phyloP scores from a whole-genome alignment of 2,888 invertebrate species.

The Meta bourneti region DNA sequence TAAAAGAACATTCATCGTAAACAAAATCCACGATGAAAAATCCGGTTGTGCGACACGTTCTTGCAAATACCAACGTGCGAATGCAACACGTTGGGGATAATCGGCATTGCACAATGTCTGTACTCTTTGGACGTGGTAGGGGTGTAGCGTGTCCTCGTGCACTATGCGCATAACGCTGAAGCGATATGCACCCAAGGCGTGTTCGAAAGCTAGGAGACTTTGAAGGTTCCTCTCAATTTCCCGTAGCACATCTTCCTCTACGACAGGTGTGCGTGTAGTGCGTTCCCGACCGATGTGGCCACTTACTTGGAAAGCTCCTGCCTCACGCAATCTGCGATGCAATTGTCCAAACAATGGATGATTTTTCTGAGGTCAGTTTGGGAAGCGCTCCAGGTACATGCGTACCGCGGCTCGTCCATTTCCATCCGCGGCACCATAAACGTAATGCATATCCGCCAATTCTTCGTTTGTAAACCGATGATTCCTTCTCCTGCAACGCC shows the following conservation, averaged over 20 bases:
- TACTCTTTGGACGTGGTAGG: conserved; percentile 47
- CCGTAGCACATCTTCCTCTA: background rate
- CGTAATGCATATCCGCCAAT: too few relatives aligned
- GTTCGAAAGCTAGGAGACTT: conserved; percentile 34
- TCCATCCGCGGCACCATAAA: conserved; percentile 1
- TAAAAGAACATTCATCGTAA: conserved; percentile 9
- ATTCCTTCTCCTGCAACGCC: too few relatives aligned
- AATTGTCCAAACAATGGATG: too few relatives aligned
- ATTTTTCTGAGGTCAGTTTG: conserved; percentile 37
- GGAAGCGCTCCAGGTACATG: conserved; percentile 11
- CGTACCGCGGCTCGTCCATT: conserved; percentile 20
- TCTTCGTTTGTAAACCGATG: too few relatives aligned
- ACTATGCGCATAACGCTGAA: conserved; percentile 36
- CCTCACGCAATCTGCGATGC: too few relatives aligned
- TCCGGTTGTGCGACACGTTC: too few relatives aligned
- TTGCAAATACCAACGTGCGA: conserved; percentile 21
- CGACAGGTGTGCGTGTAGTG: too few relatives aligned
- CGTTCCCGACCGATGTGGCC: too few relatives aligned
- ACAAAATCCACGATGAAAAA: conserved; percentile 25
- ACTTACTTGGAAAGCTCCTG: too few relatives aligned
- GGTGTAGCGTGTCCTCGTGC: conserved; percentile 19
- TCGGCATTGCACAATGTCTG: conserved; percentile 16
- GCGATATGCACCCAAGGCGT: conserved; percentile 6
- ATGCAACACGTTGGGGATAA: conserved; percentile 34
- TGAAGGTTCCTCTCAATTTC: background rate